These are phyloP conservation scores for Gallinago stenura DNA, from an alignment of 2,797 vertebrate species.

Conservation along the genomic window DNA sequence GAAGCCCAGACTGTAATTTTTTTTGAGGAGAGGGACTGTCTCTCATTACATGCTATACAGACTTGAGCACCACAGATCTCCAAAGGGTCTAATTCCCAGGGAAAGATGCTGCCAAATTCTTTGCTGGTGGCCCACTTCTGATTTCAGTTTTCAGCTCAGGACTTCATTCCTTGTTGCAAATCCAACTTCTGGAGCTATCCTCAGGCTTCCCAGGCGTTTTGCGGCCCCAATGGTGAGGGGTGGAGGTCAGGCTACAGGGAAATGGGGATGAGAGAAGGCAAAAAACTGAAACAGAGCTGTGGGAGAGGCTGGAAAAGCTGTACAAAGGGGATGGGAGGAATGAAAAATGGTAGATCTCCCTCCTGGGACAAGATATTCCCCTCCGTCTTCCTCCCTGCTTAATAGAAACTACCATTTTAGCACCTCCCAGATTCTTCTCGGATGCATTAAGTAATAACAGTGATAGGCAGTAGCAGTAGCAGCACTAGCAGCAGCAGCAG, in stretches of 20 bases:
- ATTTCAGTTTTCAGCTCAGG: not conserved
- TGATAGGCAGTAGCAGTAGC: not conserved
- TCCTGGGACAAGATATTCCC: not conserved
- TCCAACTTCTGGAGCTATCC: not conserved
- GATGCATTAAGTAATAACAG: not conserved
- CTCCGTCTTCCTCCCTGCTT: not conserved
- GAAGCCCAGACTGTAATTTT: not conserved
- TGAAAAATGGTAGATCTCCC: not conserved
- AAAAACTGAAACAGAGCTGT: not conserved
- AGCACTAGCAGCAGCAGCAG: not conserved
- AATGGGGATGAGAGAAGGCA: not conserved
- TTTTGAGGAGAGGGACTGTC: not conserved
- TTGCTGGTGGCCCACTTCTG: slow-evolving; percentile 26
- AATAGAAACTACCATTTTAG: not conserved
- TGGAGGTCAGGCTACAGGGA: not conserved
- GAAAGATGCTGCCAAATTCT: slow-evolving; percentile 2
- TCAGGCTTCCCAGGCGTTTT: not conserved
- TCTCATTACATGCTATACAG: not conserved
- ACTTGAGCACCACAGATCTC: not conserved
- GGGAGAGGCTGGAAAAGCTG: not conserved
- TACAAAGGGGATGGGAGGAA: not conserved
- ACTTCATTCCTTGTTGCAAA: not conserved
- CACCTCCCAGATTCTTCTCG: not conserved
- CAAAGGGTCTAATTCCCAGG: not conserved
- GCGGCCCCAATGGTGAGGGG: not conserved